Percentiles rank a stretch among this genome's conserved stretches.
Conservation (phyloP, 2,113 vertebrate species). For the Indicator indicator region DNA sequence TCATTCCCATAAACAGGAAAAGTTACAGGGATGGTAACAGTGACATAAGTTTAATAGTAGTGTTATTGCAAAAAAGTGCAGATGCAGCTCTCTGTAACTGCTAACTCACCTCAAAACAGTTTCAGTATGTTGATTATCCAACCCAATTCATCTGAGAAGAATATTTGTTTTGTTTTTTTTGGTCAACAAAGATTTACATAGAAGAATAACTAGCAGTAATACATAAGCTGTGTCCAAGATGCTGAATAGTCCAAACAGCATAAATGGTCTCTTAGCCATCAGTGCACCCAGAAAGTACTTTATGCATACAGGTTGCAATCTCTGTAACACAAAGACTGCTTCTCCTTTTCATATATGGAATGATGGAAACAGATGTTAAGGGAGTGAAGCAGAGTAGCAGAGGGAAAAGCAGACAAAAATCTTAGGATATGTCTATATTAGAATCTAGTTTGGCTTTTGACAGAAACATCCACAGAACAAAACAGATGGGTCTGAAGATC, state of each 20-base stretch:
- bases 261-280: background rate
- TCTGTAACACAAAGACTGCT: background rate
- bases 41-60: background rate
- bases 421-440: background rate
- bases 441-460: background rate
- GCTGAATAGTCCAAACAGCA: background rate
- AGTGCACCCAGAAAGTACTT: background rate
- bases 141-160: background rate
- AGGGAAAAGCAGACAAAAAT: background rate
- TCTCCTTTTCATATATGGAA: background rate
- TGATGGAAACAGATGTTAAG: slow-evolving; percentile 2
- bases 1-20: background rate
- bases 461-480: background rate
- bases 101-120: background rate
- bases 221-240: background rate
- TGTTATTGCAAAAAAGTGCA: background rate
- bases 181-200: fast-evolving
- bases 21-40: background rate
- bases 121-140: background rate
- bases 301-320: background rate
- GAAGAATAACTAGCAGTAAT: background rate
- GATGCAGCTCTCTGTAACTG: background rate
- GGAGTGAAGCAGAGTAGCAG: background rate
- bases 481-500: background rate
- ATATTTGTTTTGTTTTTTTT: background rate